Evolutionary conservation across 1,140 invertebrate genomes (phyloP).

Genomic region (Sarcophaga peregrina): DNA sequence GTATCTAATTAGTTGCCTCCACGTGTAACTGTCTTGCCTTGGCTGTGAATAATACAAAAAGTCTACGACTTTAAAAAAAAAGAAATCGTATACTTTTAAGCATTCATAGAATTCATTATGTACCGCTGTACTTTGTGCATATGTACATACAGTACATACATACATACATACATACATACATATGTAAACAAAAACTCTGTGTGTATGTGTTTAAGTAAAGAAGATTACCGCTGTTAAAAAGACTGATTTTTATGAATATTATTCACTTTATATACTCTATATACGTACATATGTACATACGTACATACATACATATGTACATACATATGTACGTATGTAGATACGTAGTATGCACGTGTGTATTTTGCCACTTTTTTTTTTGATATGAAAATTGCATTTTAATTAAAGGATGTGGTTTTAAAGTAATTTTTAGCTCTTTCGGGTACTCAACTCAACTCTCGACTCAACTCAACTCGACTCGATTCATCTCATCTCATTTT

Average conservation of each 20-base stretch:
- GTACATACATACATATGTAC: too few species aligned
- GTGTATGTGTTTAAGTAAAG: background rate
- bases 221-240: constrained; percentile 16
- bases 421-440: background rate
- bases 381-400: background rate
- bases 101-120: background rate
- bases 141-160: too few species aligned
- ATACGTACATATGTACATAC: background rate
- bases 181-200: background rate
- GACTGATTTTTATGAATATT: background rate
- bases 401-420: constrained; percentile 25
- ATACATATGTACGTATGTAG: too few species aligned
- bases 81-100: background rate
- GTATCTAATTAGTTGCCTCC: too few species aligned
- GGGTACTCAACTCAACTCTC: too few species aligned
- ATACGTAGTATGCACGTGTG: too few species aligned
- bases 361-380: too few species aligned
- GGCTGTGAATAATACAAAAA: constrained; percentile 1
- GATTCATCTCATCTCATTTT: too few species aligned
- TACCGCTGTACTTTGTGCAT: too few species aligned
- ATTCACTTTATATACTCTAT: background rate
- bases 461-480: too few species aligned
- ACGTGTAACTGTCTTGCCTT: too few species aligned
- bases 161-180: too few species aligned
- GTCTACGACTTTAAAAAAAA: background rate